phyloP scores from a whole-genome alignment of 2,888 invertebrate species.

The Liposcelis brunnea region DNA sequence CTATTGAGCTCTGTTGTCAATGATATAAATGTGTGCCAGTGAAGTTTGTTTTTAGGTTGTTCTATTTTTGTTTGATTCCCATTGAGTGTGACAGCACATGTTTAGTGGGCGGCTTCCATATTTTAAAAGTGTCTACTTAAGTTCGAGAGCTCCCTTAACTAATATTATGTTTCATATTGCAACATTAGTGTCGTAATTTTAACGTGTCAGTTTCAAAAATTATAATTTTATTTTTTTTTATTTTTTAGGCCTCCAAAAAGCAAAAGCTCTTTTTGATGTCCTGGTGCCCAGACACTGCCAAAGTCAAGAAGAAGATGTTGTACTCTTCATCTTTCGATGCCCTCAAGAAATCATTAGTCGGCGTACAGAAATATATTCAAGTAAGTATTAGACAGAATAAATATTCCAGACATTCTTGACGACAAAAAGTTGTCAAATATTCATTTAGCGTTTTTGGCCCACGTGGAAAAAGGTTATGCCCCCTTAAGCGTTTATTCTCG shows the following conservation, averaged over 20 bases:
- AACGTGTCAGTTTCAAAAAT: not conserved
- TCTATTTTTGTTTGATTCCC: slow-evolving; percentile 4
- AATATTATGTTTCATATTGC: no score
- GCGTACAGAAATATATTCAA: slow-evolving; percentile 91
- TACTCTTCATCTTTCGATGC: slow-evolving; percentile 93
- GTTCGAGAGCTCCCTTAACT: no score
- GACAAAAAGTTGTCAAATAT: slow-evolving; percentile 1
- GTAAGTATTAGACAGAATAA: slow-evolving; percentile 19
- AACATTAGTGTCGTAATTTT: not conserved
- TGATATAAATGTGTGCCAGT: no score
- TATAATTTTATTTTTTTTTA: slow-evolving; percentile 6
- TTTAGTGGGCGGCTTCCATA: slow-evolving; percentile 2
- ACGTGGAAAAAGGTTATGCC: no score
- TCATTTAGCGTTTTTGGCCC: not conserved
- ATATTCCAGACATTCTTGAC: not conserved
- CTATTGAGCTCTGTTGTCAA: no score
- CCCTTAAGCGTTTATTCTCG: no score
- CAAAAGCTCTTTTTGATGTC: slow-evolving; percentile 96
- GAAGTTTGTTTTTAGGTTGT: not conserved
- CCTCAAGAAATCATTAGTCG: slow-evolving; percentile 89
- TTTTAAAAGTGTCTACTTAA: not conserved
- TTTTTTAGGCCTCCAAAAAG: slow-evolving; percentile 68
- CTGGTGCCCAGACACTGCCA: slow-evolving; percentile 97
- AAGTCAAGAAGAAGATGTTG: slow-evolving; percentile 67
- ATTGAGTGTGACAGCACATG: not conserved